phyloP scores from a whole-genome alignment of 1,140 invertebrate species.

The Mya arenaria region DNA sequence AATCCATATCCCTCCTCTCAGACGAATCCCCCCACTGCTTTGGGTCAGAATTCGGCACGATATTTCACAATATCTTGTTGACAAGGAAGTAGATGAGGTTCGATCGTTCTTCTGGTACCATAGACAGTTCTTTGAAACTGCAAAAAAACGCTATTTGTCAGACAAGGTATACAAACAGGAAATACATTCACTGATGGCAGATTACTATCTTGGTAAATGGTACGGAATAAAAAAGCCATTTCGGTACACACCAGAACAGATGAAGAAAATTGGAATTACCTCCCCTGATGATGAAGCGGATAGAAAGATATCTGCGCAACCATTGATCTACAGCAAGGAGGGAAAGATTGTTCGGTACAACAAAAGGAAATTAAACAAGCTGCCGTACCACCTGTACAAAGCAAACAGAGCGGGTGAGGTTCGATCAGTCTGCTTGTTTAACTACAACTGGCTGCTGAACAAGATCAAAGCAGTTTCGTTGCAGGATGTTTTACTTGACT shows the following conservation, averaged over 20 bases:
- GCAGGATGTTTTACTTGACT: constrained; percentile 68
- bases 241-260: constrained; percentile 95
- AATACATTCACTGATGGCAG: constrained; percentile 97
- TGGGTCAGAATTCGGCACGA: constrained; percentile 67
- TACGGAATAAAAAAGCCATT: constrained; percentile 95
- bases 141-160: constrained; percentile 94
- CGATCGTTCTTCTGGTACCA: constrained; percentile 75
- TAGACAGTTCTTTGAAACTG: constrained; percentile 79
- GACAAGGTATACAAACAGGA: constrained; percentile 96
- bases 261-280: constrained; percentile 62
- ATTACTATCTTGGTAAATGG: constrained; percentile 98
- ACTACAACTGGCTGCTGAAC: constrained; percentile 68
- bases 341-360: constrained; percentile 61
- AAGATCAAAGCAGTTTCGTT: constrained; percentile 71
- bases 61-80: constrained; percentile 81
- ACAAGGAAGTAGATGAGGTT: constrained; percentile 92
- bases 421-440: constrained; percentile 65
- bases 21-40: constrained; percentile 71
- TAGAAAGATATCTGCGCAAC: constrained; percentile 96
- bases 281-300: constrained; percentile 95
- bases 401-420: constrained; percentile 77
- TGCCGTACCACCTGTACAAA: constrained; percentile 69
- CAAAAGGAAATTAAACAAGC: constrained; percentile 70
- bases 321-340: constrained; percentile 87
- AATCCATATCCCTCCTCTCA: constrained; percentile 76